Base-by-base conservation (phyloP, 2,113 vertebrate genomes). In the Semnornis frantzii region DNA sequence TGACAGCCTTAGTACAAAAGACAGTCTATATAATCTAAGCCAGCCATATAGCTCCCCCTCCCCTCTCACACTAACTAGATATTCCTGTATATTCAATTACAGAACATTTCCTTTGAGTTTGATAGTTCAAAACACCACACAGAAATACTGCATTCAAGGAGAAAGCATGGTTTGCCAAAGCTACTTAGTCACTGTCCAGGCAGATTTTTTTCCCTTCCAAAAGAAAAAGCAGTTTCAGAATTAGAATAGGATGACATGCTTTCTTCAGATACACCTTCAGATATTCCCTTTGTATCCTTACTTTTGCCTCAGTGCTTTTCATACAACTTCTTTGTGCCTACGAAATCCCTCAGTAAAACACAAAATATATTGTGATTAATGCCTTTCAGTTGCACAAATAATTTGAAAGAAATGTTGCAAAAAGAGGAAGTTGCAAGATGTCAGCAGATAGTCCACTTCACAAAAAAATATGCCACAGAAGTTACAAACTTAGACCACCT, bases 41-140 rank as follows among this genome's bases (percentile, higher is more conserved):
- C 0, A 65, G 39, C 7, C 12, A 27, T 24, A n/a, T 24, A 34
- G 23, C 16, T 30, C 5, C 21, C 42, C 13, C 15, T 2, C 60
- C 30, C 6, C 25, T 7, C 15, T 77, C 63, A 48, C 4, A 31
- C 60, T 76, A 57, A 14, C 48, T 33, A 55, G 12, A 58, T 62
- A 85, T 30, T 55, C 20, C 30, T 39, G 8, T 44, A 34, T 30
- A 42, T 63, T 76, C 44, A 52, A 12, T 31, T 37, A 46, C 3
- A 8, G 52, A 77, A 54, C 25, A 55, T n/a, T 62, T 77, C 50
- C 25, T 76, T 75, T 19, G 24, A 71, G 21, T n/a, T 33, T 46
- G 7, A 15, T 30, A 37, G 30, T 8, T 83, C 69, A 70, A 80
- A 88, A 58, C 23, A 82, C 24, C 48, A 75, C 7, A 15, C 1